Evolutionary conservation across 2,888 invertebrate species (phyloP).

Genomic region (Macrophya alboannulata): DNA sequence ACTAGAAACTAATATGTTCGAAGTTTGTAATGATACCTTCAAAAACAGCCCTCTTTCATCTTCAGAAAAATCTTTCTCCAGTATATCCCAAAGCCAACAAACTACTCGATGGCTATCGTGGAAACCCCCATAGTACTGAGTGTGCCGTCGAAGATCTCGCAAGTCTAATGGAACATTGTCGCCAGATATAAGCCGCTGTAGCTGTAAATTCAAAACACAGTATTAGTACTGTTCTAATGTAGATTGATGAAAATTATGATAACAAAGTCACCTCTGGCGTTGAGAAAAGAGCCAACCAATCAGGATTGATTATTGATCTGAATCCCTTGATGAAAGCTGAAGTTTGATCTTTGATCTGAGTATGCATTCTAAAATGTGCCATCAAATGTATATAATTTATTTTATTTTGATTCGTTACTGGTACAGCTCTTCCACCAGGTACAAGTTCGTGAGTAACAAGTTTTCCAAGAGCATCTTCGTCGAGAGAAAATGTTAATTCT

Average conservation of each 20-base stretch:
- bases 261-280: conserved; percentile 91
- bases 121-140: conserved; percentile 99
- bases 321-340: conserved; percentile 98
- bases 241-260: neutral
- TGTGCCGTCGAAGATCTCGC: conserved; percentile 92
- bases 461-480: conserved; percentile 96
- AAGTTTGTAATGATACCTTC: conserved; percentile 84
- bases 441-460: conserved; percentile 97
- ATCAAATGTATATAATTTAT: conserved; percentile 99
- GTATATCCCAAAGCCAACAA: conserved; percentile 99
- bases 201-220: conserved; percentile 79
- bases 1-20: neutral
- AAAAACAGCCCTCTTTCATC: conserved; percentile 96
- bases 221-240: conserved; percentile 29
- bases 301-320: conserved; percentile 95
- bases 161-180: conserved; percentile 97
- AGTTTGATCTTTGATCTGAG: conserved; percentile 98
- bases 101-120: conserved; percentile 99
- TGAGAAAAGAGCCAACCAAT: conserved; percentile 97
- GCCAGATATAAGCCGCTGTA: conserved; percentile 97
- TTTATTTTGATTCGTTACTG: conserved; percentile 98
- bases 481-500: conserved; percentile 97
- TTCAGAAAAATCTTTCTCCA: conserved; percentile 96
- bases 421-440: conserved; percentile 95
- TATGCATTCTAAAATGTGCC: conserved; percentile 99